Percentiles rank a stretch among this genome's conserved stretches.
Evolutionary conservation across 2,888 invertebrate genomes (phyloP).

Genomic region (Coleophora flavipennella): DNA sequence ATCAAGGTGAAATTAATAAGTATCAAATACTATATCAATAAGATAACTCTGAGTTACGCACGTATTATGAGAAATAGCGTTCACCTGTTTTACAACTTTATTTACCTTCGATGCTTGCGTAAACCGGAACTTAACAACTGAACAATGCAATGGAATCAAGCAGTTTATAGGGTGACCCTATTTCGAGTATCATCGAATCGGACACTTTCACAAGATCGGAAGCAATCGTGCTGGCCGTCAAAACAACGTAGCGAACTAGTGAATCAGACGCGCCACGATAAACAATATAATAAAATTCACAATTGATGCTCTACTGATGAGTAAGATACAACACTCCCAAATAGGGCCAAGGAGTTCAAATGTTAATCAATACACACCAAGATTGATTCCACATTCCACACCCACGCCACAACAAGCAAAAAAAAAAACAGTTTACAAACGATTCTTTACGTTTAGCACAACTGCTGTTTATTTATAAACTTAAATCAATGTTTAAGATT

Average conservation of each 20-base stretch:
- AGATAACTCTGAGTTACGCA: too few relatives aligned
- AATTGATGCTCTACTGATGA: conserved; percentile 16
- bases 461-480: too few relatives aligned
- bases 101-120: too few relatives aligned
- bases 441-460: not conserved
- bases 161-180: too few relatives aligned
- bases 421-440: not conserved
- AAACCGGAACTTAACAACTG: too few relatives aligned
- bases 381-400: not conserved
- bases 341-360: conserved; percentile 1
- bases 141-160: too few relatives aligned
- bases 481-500: too few relatives aligned
- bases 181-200: conserved; percentile 1
- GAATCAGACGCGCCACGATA: conserved; percentile 10
- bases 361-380: not conserved
- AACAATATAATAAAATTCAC: conserved; percentile 30
- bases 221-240: conserved; percentile 19
- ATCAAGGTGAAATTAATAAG: too few relatives aligned
- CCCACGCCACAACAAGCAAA: not conserved
- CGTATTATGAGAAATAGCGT: too few relatives aligned
- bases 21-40: too few relatives aligned
- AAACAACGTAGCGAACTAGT: conserved; percentile 23
- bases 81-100: too few relatives aligned
- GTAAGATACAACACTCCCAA: conserved; percentile 1
- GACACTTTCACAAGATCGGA: conserved; percentile 19